Evolutionary conservation across 2,888 invertebrate genomes (phyloP), one percentile per base, ranked within the genome.

Genomic region (Eumerus sabulonum): DNA sequence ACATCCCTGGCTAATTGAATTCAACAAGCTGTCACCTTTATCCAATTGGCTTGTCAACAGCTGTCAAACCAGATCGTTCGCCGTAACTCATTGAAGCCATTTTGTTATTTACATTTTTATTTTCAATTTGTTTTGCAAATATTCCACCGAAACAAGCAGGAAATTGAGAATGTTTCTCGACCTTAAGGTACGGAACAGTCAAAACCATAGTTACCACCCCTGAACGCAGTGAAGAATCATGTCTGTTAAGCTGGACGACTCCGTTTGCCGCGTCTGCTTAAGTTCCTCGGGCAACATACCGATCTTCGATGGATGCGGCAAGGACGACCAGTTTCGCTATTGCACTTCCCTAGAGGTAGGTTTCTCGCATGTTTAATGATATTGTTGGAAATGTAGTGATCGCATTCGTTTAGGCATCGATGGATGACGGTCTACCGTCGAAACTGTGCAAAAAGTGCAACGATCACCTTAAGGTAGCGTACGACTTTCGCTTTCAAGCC

Each of bases 401-500:
- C 27, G 27, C 2, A 27, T 27, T 27, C 7, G 14, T 38, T 0
- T 40, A 82, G 82, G 74, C 74, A 1, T 45, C 60, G 1, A 54
- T 50, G 45, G 48, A 81, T 11, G 82, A 82, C 82, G 83, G 83
- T 16, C 68, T 82, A 0, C 83, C 82, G 4, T 71, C 57, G 0
- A 82, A 82, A 36, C 64, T 83, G 1, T 83, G 83, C 18, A 71
- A 60, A 17, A 72, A 71, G 38, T 83, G 82, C 54, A 73, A 81
- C 9, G 76, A 82, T n/a, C 74, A 82, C 27, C 47, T 82, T 5
- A 81, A 77, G 38, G 77, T 79, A 47, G 74, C 82, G 11, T 82
- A 83, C 18, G 82, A 83, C 9, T 83, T 83, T 60, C 83, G 83
- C 9, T 83, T 82, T 35, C 82, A 82, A 68, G 83, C 83, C 0